Evolutionary conservation across 2,888 invertebrate species (phyloP).

Genomic region (Andrena haemorrhoa): DNA sequence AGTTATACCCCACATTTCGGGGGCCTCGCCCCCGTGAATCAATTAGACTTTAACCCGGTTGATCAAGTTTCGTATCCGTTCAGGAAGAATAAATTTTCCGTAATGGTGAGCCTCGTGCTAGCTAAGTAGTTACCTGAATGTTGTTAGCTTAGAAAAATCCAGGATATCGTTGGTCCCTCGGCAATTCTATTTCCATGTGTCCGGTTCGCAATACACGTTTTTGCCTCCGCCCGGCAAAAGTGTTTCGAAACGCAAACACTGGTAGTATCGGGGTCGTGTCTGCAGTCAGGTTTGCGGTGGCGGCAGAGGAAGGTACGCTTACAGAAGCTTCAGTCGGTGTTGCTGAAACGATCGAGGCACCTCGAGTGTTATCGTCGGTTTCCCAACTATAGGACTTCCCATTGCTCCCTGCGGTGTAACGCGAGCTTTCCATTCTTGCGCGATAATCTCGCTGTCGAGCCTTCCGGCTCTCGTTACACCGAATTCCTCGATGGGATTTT

Average conservation of each 20-base stretch:
- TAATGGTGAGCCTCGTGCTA: not conserved
- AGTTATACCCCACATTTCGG: conserved; percentile 35
- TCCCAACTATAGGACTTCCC: conserved; percentile 16
- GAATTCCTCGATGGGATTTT: conserved; percentile 46
- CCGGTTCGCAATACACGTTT: not conserved
- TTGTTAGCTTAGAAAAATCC: not conserved
- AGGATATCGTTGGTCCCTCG: not conserved
- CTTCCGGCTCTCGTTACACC: conserved; percentile 41
- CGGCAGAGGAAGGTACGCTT: not conserved
- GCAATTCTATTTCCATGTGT: not conserved
- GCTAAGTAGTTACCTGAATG: not conserved
- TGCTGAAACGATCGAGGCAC: conserved; percentile 36
- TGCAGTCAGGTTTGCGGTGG: conserved; percentile 9
- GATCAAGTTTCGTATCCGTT: not conserved
- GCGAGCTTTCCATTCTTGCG: conserved; percentile 46
- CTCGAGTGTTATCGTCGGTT: conserved; percentile 49
- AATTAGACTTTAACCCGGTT: conserved; percentile 22
- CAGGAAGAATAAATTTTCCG: conserved; percentile 28
- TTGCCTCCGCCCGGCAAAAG: not conserved
- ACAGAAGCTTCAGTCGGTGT: conserved; percentile 16
- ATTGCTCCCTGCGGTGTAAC: conserved; percentile 51
- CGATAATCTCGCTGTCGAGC: conserved; percentile 50
- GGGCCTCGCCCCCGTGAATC: conserved; percentile 67
- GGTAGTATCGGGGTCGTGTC: not conserved
- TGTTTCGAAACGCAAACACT: not conserved